These are phyloP conservation scores for Halictus quadricinctus DNA, from an alignment of 2,888 invertebrate genomes.

Conservation along the genomic window DNA sequence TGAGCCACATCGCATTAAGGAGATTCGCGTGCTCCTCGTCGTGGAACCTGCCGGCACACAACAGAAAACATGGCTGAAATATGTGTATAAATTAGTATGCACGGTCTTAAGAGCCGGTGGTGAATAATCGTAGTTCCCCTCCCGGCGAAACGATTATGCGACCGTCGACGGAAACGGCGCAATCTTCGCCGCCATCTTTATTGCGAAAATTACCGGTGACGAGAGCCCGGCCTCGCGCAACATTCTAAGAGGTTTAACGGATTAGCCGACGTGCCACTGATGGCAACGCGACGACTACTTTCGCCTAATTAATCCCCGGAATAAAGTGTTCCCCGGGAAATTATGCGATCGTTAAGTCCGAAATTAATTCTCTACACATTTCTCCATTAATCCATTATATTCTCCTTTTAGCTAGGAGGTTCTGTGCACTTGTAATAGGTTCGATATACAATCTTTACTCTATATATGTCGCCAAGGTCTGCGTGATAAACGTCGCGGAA, in stretches of 20 bases:
- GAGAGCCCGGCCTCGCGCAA: neutral
- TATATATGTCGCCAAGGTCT: too few relatives aligned
- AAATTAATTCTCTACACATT: neutral
- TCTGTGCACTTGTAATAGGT: neutral
- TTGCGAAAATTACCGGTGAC: neutral
- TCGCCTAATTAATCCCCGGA: slow-evolving; percentile 2
- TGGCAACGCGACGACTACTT: neutral
- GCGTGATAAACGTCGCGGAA: too few relatives aligned
- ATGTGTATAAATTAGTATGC: neutral
- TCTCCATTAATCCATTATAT: neutral
- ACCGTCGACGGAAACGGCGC: neutral
- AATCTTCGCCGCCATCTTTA: slow-evolving; percentile 1
- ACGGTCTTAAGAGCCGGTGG: neutral
- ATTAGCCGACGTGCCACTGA: slow-evolving; percentile 6
- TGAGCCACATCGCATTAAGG: slow-evolving; percentile 99
- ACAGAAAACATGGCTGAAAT: slow-evolving; percentile 50
- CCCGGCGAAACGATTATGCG: slow-evolving; percentile 1
- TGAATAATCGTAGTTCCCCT: slow-evolving; percentile 22
- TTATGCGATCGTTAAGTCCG: neutral
- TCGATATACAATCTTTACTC: too few relatives aligned
- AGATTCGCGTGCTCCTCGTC: slow-evolving; percentile 99
- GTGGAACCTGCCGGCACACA: slow-evolving; percentile 90
- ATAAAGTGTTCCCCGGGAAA: neutral
- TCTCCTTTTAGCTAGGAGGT: neutral
- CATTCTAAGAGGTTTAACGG: slow-evolving; percentile 13